Conservation (phyloP, 2,888 invertebrate genomes). For the Gasteruption jaculator region DNA sequence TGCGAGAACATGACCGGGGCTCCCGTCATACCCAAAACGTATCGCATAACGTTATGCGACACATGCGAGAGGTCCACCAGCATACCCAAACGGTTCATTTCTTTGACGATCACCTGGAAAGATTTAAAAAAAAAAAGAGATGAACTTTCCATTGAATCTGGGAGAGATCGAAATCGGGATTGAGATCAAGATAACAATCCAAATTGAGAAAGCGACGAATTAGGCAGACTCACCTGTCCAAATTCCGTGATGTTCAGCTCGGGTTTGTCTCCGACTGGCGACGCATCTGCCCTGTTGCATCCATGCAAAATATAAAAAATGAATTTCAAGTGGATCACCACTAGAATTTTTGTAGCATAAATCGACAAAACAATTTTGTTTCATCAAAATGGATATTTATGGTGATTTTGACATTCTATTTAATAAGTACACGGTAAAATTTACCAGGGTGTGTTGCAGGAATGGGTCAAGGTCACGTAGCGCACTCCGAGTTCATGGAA, state of each 20-base stretch:
- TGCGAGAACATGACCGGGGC: slow-evolving; percentile 64
- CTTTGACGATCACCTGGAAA: slow-evolving; percentile 54
- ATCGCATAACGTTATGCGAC: slow-evolving; percentile 57
- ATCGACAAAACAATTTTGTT: too few species aligned
- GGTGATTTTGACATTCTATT: too few species aligned
- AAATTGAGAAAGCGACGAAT: neutral
- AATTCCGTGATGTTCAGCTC: slow-evolving; percentile 49
- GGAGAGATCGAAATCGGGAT: too few species aligned
- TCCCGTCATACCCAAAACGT: slow-evolving; percentile 52
- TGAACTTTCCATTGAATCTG: slow-evolving; percentile 3
- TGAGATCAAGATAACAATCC: neutral
- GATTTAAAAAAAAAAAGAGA: neutral
- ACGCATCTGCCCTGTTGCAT: slow-evolving; percentile 51
- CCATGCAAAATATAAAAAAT: too few species aligned
- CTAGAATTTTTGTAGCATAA: too few species aligned
- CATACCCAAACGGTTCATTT: slow-evolving; percentile 66
- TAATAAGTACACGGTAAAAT: too few species aligned
- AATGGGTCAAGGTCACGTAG: slow-evolving; percentile 61
- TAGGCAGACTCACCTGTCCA: slow-evolving; percentile 43
- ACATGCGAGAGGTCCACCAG: slow-evolving; percentile 61
- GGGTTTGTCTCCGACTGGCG: slow-evolving; percentile 34
- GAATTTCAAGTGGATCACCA: too few species aligned
- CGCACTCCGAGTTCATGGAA: slow-evolving; percentile 60
- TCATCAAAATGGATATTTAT: too few species aligned
- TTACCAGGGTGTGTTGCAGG: slow-evolving; percentile 62